phyloP scores from a whole-genome alignment of 2,888 invertebrate species.

The Andricus curvator region DNA sequence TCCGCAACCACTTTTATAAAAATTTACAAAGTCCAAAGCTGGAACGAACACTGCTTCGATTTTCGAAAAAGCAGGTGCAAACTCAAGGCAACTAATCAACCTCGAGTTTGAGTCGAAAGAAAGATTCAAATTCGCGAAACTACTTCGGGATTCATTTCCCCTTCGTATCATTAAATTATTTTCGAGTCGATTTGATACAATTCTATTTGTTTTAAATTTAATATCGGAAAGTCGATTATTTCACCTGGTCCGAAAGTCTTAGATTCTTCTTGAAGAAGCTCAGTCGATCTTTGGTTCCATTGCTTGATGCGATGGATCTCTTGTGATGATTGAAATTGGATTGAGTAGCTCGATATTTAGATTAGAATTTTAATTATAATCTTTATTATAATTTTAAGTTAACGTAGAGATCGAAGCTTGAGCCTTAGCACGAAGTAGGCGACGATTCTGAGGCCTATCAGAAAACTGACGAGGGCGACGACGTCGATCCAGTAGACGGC shows the following conservation, averaged over 20 bases:
- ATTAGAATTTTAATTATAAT: constrained; percentile 43
- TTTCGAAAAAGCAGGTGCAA: constrained; percentile 7
- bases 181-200: constrained; percentile 12
- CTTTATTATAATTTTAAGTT: constrained; percentile 46
- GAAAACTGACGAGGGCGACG: constrained; percentile 88
- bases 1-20: constrained; percentile 6
- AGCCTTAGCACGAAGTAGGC: constrained; percentile 92
- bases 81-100: constrained; percentile 28
- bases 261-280: constrained; percentile 21
- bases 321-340: constrained; percentile 7
- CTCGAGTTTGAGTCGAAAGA: constrained; percentile 37
- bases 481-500: constrained; percentile 90
- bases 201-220: neutral
- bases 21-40: constrained; percentile 30
- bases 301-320: neutral
- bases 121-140: constrained; percentile 8
- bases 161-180: neutral
- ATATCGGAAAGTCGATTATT: constrained; percentile 15
- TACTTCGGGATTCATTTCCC: constrained; percentile 18
- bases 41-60: constrained; percentile 11
- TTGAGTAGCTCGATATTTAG: neutral
- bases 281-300: constrained; percentile 19
- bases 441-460: constrained; percentile 87
- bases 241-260: constrained; percentile 33
- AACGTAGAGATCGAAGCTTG: constrained; percentile 82